Base-by-base conservation (phyloP, 2,888 invertebrate genomes). In the Lepidochitona cinerea region DNA sequence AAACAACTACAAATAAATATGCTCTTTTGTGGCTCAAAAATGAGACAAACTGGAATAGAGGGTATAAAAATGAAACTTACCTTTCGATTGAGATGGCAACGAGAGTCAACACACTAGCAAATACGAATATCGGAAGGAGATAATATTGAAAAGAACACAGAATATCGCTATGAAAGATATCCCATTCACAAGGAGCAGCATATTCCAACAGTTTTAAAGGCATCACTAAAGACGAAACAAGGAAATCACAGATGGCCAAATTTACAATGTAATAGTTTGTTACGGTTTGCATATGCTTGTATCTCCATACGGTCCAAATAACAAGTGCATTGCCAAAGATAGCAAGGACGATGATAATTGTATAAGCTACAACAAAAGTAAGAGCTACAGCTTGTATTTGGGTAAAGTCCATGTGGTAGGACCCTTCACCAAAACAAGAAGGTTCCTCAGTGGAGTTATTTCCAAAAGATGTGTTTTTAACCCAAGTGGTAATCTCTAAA, bases 241-340 rank as follows among this genome's bases (percentile, higher is more conserved):
- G 82, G 49, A 91, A 86, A 80, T 92, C 92, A 52, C 90, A 90
- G 5, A 90, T 83, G 9, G 91, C 91, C 73, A 92, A 79, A 75
- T 91, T 91, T 69, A 91, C 90, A 59, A 92, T 91, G 81, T 91
- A 91, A 76, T 89, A 91, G 82, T 92, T 91, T 54, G 91, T 91
- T 5, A 90, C 90, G 0, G 91, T 91, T 75, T 91, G 91, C 91
- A 92, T 91, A 72, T 89, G 88, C 36, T 87, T 87, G 81, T 91
- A 90, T 9, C 87, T 79, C 81, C 87, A 88, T 3, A 92, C 90
- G 0, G 91, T 91, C 82, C 88, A 86, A 35, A 90, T 90, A 4
- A 92, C 91, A 71, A 91, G 79, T 12, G 88, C 79, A 78, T 92
- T 92, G 23, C 92, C 92, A 66, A 85, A 71, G 1, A 90, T 81